Percentiles rank a stretch among this genome's conserved stretches.
Evolutionary conservation across 2,113 vertebrate genomes (phyloP).

Genomic region (Cyprinus carpio): DNA sequence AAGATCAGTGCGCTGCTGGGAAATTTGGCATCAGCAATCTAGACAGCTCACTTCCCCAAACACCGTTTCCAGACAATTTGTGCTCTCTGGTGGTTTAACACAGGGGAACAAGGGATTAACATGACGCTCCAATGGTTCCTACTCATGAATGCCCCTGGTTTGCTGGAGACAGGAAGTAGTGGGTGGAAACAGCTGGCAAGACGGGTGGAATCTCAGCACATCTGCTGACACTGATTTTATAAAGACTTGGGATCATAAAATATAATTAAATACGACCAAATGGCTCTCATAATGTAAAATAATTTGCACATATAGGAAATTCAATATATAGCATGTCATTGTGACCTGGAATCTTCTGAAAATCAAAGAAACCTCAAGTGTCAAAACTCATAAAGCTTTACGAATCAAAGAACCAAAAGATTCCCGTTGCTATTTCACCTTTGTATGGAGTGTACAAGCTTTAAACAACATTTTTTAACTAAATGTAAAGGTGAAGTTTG

Average conservation of each 20-base stretch:
- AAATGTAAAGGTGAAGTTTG: not conserved
- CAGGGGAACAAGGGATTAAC: conserved; percentile 44
- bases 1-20: not conserved
- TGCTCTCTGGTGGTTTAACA: conserved; percentile 47
- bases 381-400: conserved; percentile 1
- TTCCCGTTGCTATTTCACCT: not conserved
- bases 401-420: not conserved
- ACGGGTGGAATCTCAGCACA: conserved; percentile 44
- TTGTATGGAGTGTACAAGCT: too few species aligned
- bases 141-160: conserved; percentile 82
- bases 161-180: conserved; percentile 80
- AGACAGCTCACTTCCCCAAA: conserved; percentile 46
- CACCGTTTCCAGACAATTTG: conserved; percentile 47
- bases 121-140: conserved; percentile 40
- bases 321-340: conserved; percentile 11
- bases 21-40: conserved; percentile 46
- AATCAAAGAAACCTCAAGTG: conserved; percentile 4
- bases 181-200: conserved; percentile 85
- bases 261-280: conserved; percentile 21
- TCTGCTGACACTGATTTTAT: conserved; percentile 44
- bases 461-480: not conserved
- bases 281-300: conserved; percentile 8
- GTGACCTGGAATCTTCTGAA: not conserved
- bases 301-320: conserved; percentile 5
- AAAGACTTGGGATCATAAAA: conserved; percentile 26